Conservation (phyloP, 2,888 invertebrate species). For the Parthenolecanium corni region DNA sequence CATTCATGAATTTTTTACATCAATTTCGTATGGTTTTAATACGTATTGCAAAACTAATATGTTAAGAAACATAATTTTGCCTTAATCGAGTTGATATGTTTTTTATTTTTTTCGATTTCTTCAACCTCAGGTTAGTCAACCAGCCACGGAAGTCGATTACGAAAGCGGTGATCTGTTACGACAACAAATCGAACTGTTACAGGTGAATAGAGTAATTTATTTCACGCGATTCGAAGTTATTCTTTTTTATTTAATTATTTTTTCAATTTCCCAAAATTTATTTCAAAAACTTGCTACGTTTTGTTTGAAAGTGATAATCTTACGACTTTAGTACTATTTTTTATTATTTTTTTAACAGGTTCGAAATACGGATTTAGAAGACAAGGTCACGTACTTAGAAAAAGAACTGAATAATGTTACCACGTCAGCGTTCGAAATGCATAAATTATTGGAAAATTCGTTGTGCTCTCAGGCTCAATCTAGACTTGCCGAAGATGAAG, state of each 20-base stretch:
- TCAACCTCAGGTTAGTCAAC: background rate
- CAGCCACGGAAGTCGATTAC: background rate
- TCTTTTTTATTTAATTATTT: too few relatives aligned
- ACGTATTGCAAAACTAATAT: too few relatives aligned
- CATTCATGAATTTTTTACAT: too few relatives aligned
- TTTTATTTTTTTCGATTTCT: background rate
- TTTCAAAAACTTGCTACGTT: too few relatives aligned
- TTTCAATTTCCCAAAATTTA: too few relatives aligned
- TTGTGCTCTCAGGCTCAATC: conserved; percentile 28
- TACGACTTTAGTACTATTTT: too few relatives aligned
- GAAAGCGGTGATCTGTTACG: conserved; percentile 1
- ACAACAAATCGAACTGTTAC: conserved; percentile 7
- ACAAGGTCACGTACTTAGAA: conserved; percentile 55
- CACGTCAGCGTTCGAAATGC: conserved; percentile 64
- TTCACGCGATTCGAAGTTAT: too few relatives aligned
- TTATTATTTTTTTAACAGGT: too few relatives aligned
- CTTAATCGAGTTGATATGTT: background rate
- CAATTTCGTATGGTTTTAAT: too few relatives aligned
- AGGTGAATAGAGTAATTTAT: background rate
- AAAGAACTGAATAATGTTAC: conserved; percentile 69
- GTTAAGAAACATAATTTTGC: too few relatives aligned
- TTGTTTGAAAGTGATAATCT: too few relatives aligned
- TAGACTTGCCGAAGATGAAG: conserved; percentile 5
- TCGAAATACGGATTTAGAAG: conserved; percentile 45
- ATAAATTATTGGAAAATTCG: conserved; percentile 54